Evolutionary conservation across 2,113 vertebrate species (phyloP), one percentile per base, ranked within the genome.

Genomic region (Delphinapterus leucas): DNA sequence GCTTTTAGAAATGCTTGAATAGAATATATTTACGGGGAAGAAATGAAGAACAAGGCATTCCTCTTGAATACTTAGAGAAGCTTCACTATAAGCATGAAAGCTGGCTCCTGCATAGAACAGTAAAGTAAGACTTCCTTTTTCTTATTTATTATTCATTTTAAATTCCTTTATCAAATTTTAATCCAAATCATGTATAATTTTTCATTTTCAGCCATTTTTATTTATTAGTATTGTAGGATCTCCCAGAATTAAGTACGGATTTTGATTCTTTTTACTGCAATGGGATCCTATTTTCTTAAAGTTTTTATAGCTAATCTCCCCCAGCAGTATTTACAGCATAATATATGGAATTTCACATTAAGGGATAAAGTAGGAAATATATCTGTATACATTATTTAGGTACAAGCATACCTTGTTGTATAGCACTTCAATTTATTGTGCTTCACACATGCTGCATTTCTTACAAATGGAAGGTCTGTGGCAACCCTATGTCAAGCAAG

Each of bases 31-130:
- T 99, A 94, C 98, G 99, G 85, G 99, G 99, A 95, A 98, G 99
- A 98, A 98, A 98, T 14, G 99, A 99, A 97, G 99, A 99, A 70
- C 99, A 99, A 96, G 99, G 99, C 76, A 99, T 99, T 97, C 99
- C 99, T 31, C 98, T 99, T 96, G 99, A 99, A 82, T 99, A 99
- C 96, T 98, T 99, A 97, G 99, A 99, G 98, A 99, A 99, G 82
- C 99, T 99, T 89, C 99, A 99, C 93, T 99, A 98, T 89, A 99
- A 99, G 89, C 99, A 99, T 0, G 99, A 99, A 97, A 99, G 99
- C 97, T 99, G 99, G 99, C 99, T 99, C 88, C 99, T 99, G 97
- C 99, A 99, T 85, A 99, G 98, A 97, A 99, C 99, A 0, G 97
- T 99, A 98, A 98, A 94, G 99, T 99, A 98, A 98, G 98, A 53